A percentile compares a stretch with the other conserved stretches of the same genome.
phyloP scores from a whole-genome alignment of 2,797 vertebrate species.

The Galagoides demidoff region DNA sequence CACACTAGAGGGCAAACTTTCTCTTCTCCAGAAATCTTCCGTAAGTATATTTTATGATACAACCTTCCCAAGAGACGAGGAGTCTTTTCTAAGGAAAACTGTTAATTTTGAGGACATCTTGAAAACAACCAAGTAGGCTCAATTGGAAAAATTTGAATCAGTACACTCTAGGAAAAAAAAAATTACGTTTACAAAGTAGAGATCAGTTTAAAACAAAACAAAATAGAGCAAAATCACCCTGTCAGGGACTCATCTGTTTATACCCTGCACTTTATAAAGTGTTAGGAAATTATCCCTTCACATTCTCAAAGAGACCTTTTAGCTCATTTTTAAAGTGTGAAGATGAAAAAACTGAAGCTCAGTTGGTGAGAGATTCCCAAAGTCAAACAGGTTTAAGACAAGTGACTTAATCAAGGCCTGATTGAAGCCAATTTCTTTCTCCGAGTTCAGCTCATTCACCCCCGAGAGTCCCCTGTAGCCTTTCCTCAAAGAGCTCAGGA shows the following conservation, averaged over 20 bases:
- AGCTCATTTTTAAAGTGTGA: slow-evolving; percentile 25
- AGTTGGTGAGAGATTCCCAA: not conserved
- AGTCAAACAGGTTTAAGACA: slow-evolving; percentile 37
- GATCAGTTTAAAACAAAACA: not conserved
- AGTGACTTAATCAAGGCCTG: not conserved
- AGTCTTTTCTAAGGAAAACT: not conserved
- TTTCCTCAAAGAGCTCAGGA: slow-evolving; percentile 23
- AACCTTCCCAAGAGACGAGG: not conserved
- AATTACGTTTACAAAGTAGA: not conserved
- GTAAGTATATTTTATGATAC: accelerated
- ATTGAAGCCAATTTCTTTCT: slow-evolving; percentile 20
- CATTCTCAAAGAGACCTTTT: not conserved
- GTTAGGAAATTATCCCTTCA: not conserved
- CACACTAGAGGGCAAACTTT: slow-evolving; percentile 84
- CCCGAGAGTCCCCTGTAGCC: not conserved
- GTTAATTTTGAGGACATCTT: not conserved
- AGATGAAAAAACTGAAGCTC: slow-evolving; percentile 8
- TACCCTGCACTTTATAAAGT: not conserved
- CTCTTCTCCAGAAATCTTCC: slow-evolving; percentile 56
- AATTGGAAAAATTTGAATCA: not conserved
- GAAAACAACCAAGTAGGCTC: not conserved
- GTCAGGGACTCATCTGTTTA: not conserved
- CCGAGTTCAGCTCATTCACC: not conserved
- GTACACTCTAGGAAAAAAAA: not conserved
- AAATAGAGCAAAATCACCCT: not conserved